Evolutionary conservation across 2,797 vertebrate species (phyloP).

Genomic region (Australoheros facetus): DNA sequence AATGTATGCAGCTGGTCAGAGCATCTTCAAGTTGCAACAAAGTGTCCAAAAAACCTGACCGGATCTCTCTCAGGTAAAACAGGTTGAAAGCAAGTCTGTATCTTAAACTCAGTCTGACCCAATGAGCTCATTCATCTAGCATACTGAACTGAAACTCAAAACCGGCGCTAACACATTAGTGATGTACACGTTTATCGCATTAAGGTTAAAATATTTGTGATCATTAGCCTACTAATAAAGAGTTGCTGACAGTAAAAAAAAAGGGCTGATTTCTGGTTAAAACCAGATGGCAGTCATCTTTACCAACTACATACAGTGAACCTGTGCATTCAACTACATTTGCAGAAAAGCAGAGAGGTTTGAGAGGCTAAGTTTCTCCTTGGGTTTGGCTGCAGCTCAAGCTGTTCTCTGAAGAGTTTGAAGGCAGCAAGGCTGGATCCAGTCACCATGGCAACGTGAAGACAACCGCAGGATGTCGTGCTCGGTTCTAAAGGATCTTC

Average conservation of each 20-base stretch:
- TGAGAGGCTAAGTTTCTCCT: slow-evolving; percentile 12
- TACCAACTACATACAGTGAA: not conserved
- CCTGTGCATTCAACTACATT: not conserved
- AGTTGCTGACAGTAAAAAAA: not conserved
- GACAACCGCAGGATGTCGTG: slow-evolving; percentile 15
- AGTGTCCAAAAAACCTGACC: not conserved
- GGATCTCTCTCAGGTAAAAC: slow-evolving; percentile 10
- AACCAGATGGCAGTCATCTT: not conserved
- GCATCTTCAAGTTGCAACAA: slow-evolving; percentile 30
- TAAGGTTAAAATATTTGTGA: not conserved
- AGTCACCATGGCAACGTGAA: slow-evolving; percentile 55
- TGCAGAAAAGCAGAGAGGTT: not conserved
- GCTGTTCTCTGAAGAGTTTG: slow-evolving; percentile 20
- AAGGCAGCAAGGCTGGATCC: slow-evolving; percentile 29
- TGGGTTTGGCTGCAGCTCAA: slow-evolving; percentile 14
- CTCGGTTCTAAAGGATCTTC: slow-evolving; percentile 23
- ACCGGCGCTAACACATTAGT: not conserved
- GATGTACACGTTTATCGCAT: not conserved
- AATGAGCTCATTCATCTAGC: slow-evolving; percentile 7
- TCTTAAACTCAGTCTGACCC: slow-evolving; percentile 32
- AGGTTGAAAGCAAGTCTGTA: slow-evolving; percentile 13
- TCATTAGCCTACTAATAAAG: not conserved
- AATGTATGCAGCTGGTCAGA: slow-evolving; percentile 37
- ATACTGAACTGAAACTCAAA: slow-evolving; percentile 13
- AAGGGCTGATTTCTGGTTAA: not conserved